Percentiles rank a stretch among this genome's conserved stretches.
phyloP scores from a whole-genome alignment of 2,113 vertebrate species.

The Hypomesus transpacificus region DNA sequence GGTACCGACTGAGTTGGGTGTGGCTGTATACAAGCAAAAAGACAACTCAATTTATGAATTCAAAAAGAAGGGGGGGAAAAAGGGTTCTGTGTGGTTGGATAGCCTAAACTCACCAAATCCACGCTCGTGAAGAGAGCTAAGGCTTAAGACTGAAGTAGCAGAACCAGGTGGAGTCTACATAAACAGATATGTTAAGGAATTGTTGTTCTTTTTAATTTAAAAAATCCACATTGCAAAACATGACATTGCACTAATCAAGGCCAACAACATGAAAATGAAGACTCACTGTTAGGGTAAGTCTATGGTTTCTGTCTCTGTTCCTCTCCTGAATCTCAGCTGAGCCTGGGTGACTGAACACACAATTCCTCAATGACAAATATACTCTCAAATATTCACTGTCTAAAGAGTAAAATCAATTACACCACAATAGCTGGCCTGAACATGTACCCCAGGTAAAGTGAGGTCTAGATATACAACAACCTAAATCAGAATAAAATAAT shows the following conservation, averaged over 20 bases:
- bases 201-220: neutral
- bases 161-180: conserved; percentile 67
- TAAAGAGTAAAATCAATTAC: no score
- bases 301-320: conserved; percentile 46
- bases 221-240: neutral
- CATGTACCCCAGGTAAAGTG: no score
- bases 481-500: neutral
- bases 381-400: neutral
- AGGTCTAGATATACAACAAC: no score
- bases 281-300: conserved; percentile 55
- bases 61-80: neutral
- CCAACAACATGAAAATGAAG: neutral
- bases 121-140: conserved; percentile 54
- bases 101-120: conserved; percentile 58
- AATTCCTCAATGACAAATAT: conserved; percentile 4
- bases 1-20: conserved; percentile 52
- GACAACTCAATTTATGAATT: neutral
- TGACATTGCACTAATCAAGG: neutral
- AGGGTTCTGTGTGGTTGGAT: neutral
- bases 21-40: conserved; percentile 58
- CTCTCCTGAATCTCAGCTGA: conserved; percentile 57
- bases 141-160: conserved; percentile 53
- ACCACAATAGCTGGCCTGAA: no score
- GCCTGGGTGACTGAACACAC: conserved; percentile 40
- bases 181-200: neutral